phyloP scores from a whole-genome alignment of 2,797 vertebrate genomes.

The Parotocinclus haroldoi region DNA sequence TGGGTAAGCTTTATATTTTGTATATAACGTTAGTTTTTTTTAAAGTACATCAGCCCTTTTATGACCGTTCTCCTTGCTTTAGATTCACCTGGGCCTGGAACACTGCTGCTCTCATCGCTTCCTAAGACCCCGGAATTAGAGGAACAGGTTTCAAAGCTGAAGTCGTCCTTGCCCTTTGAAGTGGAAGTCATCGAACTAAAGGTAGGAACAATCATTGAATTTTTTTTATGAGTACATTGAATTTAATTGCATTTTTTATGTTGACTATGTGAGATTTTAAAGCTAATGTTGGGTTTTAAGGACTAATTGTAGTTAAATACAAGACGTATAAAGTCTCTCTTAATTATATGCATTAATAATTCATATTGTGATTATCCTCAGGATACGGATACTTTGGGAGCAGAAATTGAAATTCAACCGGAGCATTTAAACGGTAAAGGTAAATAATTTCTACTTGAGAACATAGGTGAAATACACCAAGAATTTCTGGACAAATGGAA shows the following conservation, averaged over 20 bases:
- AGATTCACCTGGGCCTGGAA: slow-evolving; percentile 49
- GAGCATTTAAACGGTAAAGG: slow-evolving; percentile 1
- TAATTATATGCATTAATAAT: too few relatives aligned
- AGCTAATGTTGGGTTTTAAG: too few relatives aligned
- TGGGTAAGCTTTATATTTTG: slow-evolving; percentile 53
- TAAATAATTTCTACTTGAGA: not conserved
- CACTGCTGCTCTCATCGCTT: slow-evolving; percentile 34
- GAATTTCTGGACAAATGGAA: too few relatives aligned
- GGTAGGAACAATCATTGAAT: not conserved
- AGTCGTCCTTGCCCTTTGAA: not conserved
- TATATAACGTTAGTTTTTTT: too few relatives aligned
- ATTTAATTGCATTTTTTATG: too few relatives aligned
- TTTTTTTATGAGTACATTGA: not conserved
- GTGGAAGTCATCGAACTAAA: not conserved
- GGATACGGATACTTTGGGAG: not conserved
- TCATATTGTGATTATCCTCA: not conserved
- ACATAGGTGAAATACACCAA: too few relatives aligned
- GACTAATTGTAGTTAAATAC: too few relatives aligned
- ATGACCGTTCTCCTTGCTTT: slow-evolving; percentile 6
- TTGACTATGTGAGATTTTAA: too few relatives aligned
- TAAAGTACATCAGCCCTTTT: too few relatives aligned
- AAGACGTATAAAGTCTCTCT: too few relatives aligned
- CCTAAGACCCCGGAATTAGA: slow-evolving; percentile 25
- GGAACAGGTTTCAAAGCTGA: not conserved
- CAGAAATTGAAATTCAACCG: not conserved